Evolutionary conservation across 2,888 invertebrate genomes (phyloP).

Genomic region (Nebria brevicollis): DNA sequence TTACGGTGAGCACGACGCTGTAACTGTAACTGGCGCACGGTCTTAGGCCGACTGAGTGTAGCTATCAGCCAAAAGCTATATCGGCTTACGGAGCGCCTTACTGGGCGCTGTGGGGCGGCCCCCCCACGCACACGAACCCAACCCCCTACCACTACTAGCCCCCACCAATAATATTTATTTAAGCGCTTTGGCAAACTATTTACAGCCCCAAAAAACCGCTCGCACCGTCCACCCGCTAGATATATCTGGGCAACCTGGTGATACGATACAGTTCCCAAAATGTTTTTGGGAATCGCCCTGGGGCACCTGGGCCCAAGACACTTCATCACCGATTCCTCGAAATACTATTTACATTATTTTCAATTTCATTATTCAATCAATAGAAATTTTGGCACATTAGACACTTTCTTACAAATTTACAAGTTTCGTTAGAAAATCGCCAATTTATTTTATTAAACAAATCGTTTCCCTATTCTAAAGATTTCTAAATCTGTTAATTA

Average conservation of each 20-base stretch:
- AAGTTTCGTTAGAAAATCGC: too few species aligned
- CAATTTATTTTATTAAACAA: too few species aligned
- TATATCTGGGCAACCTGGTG: conserved; percentile 15
- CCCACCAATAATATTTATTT: not conserved
- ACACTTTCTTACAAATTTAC: too few species aligned
- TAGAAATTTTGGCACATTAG: too few species aligned
- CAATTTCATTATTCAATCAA: too few species aligned
- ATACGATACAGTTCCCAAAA: not conserved
- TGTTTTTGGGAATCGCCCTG: not conserved
- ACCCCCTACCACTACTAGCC: conserved; percentile 15
- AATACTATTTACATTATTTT: too few species aligned
- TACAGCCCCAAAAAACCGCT: conserved; percentile 13
- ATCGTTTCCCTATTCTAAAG: too few species aligned
- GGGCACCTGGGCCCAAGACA: not conserved
- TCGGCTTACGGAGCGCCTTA: conserved; percentile 52
- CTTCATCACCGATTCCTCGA: not conserved
- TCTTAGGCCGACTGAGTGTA: conserved; percentile 57
- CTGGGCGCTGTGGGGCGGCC: conserved; percentile 20
- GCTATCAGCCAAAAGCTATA: conserved; percentile 50
- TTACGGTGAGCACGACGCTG: conserved; percentile 55
- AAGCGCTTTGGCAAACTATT: not conserved
- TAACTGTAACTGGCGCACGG: conserved; percentile 52
- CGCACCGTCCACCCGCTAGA: conserved; percentile 8
- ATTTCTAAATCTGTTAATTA: too few species aligned
- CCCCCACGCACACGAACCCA: conserved; percentile 17